phyloP scores from a whole-genome alignment of 2,888 invertebrate genomes.

The Campoletis raptor region DNA sequence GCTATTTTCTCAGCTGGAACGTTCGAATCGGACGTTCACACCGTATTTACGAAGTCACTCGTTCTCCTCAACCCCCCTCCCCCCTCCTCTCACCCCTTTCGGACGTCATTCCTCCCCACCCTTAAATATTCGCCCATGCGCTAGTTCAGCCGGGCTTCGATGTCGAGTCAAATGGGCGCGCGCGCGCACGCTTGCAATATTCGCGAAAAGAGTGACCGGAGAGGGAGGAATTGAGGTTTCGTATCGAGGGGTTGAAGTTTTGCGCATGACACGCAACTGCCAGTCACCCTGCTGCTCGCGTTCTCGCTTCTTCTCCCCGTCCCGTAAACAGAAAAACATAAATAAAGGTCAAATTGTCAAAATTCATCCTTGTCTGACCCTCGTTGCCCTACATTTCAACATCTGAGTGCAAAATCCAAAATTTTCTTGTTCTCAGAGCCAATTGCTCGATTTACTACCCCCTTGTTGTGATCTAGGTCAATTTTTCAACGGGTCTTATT shows the following conservation, averaged over 20 bases:
- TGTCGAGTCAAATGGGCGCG: conserved; percentile 30
- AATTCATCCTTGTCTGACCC: neutral
- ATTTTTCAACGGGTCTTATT: neutral
- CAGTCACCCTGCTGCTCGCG: conserved; percentile 78
- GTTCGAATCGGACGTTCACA: conserved; percentile 70
- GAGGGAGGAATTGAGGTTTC: conserved; percentile 2
- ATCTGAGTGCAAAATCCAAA: neutral
- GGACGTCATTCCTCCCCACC: conserved; percentile 5
- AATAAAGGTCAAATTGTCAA: conserved; percentile 14
- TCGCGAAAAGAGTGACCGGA: neutral
- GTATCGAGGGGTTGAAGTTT: conserved; percentile 70
- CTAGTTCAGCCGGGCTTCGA: conserved; percentile 62
- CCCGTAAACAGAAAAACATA: conserved; percentile 9
- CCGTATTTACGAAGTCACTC: conserved; percentile 67
- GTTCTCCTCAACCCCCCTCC: neutral
- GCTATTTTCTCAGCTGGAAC: conserved; percentile 76
- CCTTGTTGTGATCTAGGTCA: neutral
- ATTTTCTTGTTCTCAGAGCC: neutral
- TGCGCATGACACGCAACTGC: conserved; percentile 81
- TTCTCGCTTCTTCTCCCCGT: conserved; percentile 56
- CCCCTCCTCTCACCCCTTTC: neutral
- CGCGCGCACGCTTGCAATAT: neutral
- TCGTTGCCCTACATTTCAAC: neutral
- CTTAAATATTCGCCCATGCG: neutral
- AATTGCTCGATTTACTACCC: neutral